Evolutionary conservation across 2,797 vertebrate genomes (phyloP).

Genomic region (Gouania willdenowi): DNA sequence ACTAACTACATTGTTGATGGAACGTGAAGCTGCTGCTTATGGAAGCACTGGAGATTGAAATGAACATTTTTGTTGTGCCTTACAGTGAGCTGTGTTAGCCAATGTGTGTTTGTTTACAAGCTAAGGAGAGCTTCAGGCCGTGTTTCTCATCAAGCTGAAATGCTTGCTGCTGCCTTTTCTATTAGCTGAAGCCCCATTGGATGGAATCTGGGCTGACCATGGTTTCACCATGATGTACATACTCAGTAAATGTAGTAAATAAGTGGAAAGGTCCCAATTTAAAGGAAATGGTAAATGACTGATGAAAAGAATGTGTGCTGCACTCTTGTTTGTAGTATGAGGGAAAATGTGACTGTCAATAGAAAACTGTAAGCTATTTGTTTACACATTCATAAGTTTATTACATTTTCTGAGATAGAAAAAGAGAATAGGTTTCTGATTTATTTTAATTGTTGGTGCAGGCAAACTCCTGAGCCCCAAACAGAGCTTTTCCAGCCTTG

Average conservation of each 20-base stretch:
- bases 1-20: constrained; percentile 1
- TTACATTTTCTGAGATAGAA: too few species aligned
- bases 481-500: not conserved
- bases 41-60: constrained; percentile 3
- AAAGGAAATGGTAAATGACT: not conserved
- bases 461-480: not conserved
- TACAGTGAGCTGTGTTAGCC: constrained; percentile 9
- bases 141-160: constrained; percentile 28
- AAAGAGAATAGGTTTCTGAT: too few species aligned
- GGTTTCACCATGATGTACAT: not conserved
- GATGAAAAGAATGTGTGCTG: not conserved
- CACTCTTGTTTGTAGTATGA: not conserved
- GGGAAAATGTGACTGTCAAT: not conserved
- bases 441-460: not conserved
- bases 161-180: constrained; percentile 14
- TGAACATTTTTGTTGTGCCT: constrained; percentile 6
- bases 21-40: constrained; percentile 1
- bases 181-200: constrained; percentile 2
- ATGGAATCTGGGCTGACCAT: not conserved
- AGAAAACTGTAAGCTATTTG: not conserved
- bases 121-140: constrained; percentile 40
- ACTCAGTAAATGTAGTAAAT: constrained; percentile 1
- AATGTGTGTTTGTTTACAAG: constrained; percentile 22
- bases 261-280: not conserved
- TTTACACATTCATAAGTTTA: not conserved